A percentile compares a stretch with the other conserved stretches of the same genome.
phyloP scores from a whole-genome alignment of 2,888 invertebrate species.

The Seira sanloemensis region DNA sequence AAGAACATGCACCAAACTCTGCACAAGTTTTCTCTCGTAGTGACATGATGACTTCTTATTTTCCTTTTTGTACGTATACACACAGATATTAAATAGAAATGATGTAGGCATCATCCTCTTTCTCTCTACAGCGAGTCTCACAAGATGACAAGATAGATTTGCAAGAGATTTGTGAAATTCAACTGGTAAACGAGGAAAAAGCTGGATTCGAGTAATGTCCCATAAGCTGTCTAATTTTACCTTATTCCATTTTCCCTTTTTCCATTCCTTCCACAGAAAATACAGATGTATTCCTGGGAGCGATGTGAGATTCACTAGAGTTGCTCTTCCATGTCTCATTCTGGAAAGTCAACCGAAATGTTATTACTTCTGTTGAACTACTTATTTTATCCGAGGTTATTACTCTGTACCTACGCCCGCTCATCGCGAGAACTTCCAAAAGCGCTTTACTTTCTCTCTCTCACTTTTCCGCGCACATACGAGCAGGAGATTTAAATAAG shows the following conservation, averaged over 20 bases:
- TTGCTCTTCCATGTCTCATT: too few species aligned
- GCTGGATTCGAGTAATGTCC: slow-evolving; percentile 17
- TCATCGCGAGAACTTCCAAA: background rate
- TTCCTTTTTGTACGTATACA: background rate
- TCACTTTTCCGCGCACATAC: too few species aligned
- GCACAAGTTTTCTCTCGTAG: background rate
- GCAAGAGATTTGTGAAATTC: slow-evolving; percentile 62
- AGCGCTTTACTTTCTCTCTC: background rate
- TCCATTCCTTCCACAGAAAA: slow-evolving; percentile 24
- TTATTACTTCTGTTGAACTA: slow-evolving; percentile 60
- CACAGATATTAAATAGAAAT: background rate
- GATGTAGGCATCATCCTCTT: slow-evolving; percentile 1
- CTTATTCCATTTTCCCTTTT: slow-evolving; percentile 40
- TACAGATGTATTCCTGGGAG: too few species aligned
- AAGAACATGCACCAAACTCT: too few species aligned
- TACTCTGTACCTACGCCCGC: slow-evolving; percentile 7
- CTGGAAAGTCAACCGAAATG: slow-evolving; percentile 33
- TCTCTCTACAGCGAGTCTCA: slow-evolving; percentile 23
- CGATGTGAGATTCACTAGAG: too few species aligned
- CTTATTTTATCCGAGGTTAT: slow-evolving; percentile 51
- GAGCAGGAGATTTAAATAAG: too few species aligned
- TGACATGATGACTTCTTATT: background rate
- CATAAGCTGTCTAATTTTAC: slow-evolving; percentile 53
- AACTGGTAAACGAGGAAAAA: slow-evolving; percentile 55
- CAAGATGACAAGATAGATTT: slow-evolving; percentile 63